These are phyloP conservation scores for Drosophila macrospina DNA, from an alignment of 2,888 invertebrate species.

Conservation along the genomic window DNA sequence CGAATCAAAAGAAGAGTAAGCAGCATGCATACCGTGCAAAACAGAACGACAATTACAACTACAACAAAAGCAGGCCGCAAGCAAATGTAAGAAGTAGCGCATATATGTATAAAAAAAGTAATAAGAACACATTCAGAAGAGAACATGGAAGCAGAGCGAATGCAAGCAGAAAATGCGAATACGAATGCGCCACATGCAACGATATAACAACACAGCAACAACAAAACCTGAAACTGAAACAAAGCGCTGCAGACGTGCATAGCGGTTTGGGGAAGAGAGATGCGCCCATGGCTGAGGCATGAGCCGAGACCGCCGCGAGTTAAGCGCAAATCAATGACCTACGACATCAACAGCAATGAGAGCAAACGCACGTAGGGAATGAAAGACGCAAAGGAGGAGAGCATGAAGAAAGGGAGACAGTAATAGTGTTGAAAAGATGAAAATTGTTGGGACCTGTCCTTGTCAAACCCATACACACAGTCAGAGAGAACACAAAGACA, in stretches of 20 bases:
- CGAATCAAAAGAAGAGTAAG: conserved; percentile 14
- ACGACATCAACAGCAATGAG: conserved; percentile 72
- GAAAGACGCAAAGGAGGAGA: conserved; percentile 5
- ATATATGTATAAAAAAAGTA: conserved; percentile 50
- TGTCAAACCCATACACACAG: conserved; percentile 6
- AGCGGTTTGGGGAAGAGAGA: background rate
- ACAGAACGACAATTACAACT: conserved; percentile 49
- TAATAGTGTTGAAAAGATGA: conserved; percentile 57
- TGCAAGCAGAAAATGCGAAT: conserved; percentile 40
- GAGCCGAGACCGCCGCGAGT: conserved; percentile 49
- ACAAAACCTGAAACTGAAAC: conserved; percentile 58
- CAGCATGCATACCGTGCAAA: conserved; percentile 39
- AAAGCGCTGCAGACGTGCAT: conserved; percentile 52
- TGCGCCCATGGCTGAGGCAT: conserved; percentile 33
- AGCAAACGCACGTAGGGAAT: conserved; percentile 28
- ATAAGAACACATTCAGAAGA: conserved; percentile 59
- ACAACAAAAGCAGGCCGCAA: conserved; percentile 29
- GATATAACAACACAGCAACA: conserved; percentile 48
- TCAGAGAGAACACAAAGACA: conserved; percentile 16
- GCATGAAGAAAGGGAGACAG: conserved; percentile 17
- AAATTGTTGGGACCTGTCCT: conserved; percentile 38
- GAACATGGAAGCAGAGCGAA: conserved; percentile 52
- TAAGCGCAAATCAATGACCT: conserved; percentile 82
- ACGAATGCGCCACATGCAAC: conserved; percentile 73
- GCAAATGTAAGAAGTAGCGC: conserved; percentile 50